A percentile compares a stretch with the other conserved stretches of the same genome.
These are phyloP conservation scores for Bacillus rossius DNA, from an alignment of 1,140 invertebrate species.

Conservation along the genomic window DNA sequence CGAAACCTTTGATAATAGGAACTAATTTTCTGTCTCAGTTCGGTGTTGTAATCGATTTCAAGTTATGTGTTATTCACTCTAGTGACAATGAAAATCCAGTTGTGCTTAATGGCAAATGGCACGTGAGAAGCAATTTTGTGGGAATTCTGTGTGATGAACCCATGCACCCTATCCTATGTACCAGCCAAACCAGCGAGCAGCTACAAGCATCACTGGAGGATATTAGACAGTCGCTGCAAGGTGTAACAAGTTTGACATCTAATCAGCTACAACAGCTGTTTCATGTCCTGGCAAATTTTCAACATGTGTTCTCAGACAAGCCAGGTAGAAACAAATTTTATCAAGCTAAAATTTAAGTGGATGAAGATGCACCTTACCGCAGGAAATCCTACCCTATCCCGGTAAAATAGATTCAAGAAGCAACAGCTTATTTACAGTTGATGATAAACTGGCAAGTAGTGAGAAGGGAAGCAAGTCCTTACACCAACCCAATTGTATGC, in stretches of 20 bases:
- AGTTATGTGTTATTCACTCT: too few species aligned
- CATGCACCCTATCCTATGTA: neutral
- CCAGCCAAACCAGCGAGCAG: neutral
- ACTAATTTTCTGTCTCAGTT: neutral
- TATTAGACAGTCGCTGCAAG: neutral
- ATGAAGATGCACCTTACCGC: slow-evolving; percentile 11
- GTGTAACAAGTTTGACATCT: neutral
- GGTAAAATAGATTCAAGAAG: slow-evolving; percentile 10
- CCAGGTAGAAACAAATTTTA: neutral
- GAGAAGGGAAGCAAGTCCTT: slow-evolving; percentile 28
- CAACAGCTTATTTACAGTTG: slow-evolving; percentile 15
- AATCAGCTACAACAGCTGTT: neutral
- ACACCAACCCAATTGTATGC: slow-evolving; percentile 33
- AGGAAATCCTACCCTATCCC: slow-evolving; percentile 25
- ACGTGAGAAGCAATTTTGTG: neutral
- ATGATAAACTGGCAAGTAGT: slow-evolving; percentile 24
- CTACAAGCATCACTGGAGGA: neutral
- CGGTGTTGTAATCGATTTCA: neutral
- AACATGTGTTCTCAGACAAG: neutral
- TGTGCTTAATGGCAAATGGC: neutral
- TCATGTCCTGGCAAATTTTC: neutral
- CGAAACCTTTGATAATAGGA: neutral
- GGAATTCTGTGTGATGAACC: neutral
- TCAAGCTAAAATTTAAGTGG: slow-evolving; percentile 5
- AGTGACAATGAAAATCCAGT: too few species aligned